Evolutionary conservation across 1,140 invertebrate species (phyloP).

Genomic region (Drosophila orena): DNA sequence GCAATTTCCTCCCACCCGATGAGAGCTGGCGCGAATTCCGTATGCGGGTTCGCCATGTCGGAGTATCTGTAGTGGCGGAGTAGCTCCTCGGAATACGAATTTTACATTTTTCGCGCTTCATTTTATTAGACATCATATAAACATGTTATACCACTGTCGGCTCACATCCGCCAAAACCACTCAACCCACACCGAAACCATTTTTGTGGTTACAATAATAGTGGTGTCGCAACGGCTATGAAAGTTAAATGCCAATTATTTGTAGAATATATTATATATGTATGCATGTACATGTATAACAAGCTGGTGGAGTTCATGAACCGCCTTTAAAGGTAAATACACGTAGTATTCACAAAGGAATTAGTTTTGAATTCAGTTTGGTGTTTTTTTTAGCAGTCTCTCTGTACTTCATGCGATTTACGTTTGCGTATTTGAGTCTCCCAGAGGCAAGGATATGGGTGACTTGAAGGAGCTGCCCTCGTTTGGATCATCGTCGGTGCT

Average conservation of each 20-base stretch:
- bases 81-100: constrained; percentile 62
- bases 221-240: background rate
- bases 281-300: background rate
- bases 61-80: constrained; percentile 3
- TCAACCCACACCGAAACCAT: background rate
- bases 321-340: too few relatives aligned
- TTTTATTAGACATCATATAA: constrained; percentile 76
- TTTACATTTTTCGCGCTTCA: constrained; percentile 56
- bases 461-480: constrained; percentile 1
- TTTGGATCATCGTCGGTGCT: constrained; percentile 17
- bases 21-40: constrained; percentile 40
- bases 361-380: too few relatives aligned
- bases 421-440: too few relatives aligned
- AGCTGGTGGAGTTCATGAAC: background rate
- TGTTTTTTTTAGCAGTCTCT: too few relatives aligned
- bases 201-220: background rate
- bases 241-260: background rate
- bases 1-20: constrained; percentile 58
- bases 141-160: constrained; percentile 34
- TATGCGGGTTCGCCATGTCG: constrained; percentile 36
- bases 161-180: background rate
- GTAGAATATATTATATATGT: background rate
- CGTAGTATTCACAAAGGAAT: too few relatives aligned
- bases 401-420: too few relatives aligned
- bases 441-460: background rate